Conservation (phyloP, 2,113 vertebrate species). For the Oxyruncus cristatus region DNA sequence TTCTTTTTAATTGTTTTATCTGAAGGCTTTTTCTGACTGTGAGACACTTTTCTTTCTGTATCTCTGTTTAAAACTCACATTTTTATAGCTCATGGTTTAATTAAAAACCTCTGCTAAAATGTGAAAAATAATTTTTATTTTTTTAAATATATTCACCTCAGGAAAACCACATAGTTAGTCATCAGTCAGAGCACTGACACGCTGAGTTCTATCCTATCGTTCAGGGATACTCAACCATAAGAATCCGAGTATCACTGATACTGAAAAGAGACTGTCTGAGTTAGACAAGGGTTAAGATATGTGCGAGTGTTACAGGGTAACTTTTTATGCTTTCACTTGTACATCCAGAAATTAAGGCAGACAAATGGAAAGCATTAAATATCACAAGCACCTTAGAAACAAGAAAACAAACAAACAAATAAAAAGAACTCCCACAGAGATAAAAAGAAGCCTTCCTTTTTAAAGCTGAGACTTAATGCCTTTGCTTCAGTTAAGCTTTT, state of each 20-base stretch:
- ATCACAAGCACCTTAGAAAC: neutral
- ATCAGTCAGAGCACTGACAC: neutral
- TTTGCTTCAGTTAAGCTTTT: neutral
- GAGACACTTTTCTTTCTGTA: neutral
- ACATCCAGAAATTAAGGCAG: neutral
- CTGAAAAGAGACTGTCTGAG: neutral
- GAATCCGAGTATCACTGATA: neutral
- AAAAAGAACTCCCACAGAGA: neutral
- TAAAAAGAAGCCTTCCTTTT: accelerated
- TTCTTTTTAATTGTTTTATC: neutral
- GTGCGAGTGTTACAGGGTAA: neutral
- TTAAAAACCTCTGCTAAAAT: neutral
- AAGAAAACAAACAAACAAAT: neutral
- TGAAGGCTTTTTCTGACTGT: neutral
- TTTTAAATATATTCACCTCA: neutral
- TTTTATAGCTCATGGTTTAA: neutral
- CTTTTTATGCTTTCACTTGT: neutral
- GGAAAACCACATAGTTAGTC: neutral
- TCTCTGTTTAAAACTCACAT: neutral
- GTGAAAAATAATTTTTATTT: neutral
- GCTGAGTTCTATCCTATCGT: neutral
- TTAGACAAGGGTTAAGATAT: neutral
- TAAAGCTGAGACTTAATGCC: neutral
- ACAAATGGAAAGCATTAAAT: neutral
- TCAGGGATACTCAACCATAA: neutral